Base-by-base conservation (phyloP, 1,140 invertebrate species). In the Drosophila melanica region DNA sequence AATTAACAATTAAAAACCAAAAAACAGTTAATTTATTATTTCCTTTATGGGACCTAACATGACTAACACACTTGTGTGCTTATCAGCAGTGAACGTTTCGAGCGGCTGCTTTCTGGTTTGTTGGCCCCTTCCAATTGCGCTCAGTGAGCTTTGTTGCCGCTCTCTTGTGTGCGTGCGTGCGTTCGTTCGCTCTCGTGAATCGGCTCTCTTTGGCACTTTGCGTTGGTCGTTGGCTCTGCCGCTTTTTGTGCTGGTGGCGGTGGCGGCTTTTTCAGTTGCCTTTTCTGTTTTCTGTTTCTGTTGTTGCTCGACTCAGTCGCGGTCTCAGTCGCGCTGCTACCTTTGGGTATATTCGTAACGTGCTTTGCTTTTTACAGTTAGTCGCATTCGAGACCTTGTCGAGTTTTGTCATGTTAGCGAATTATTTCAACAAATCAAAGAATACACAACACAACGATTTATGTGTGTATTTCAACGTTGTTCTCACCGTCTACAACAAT, bases 361-460 rank as follows among this genome's bases (percentile, higher is more conserved):
- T 90, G 90, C 86, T 89, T 76, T 77, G 85, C 82, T 84, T 90
- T 71, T 91, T 91, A 91, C 90, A 90, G 90, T 92, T 92, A 92
- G 89, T 92, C 90, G 90, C 90, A 81, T 92, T 90, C 85, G 80
- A 91, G 90, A 90, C 90, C 87, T 91, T 91, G 90, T 90, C 90
- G 81, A 91, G 90, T 90, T 91, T 91, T 91, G 90, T 91, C 87
- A 90, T 90, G 81, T 90, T 91, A 82, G 82, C 74, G 75, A 81
- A 80, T 71, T 75, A 87, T 81, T 66, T 45, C 14, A 63, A 69
- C 18, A 63, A 57, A 20, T 42, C 48, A 60, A 57, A 53, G 35
- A 59, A 57, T 50, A 71, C 55, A 71, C 35, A 55, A 11, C 18
- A 57, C 18, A 2, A 59, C 53, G 45, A 57, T 57, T 67, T 55